These are phyloP conservation scores for Pogonognathellus flavescens DNA, from an alignment of 1,140 invertebrate species.

Conservation along the genomic window DNA sequence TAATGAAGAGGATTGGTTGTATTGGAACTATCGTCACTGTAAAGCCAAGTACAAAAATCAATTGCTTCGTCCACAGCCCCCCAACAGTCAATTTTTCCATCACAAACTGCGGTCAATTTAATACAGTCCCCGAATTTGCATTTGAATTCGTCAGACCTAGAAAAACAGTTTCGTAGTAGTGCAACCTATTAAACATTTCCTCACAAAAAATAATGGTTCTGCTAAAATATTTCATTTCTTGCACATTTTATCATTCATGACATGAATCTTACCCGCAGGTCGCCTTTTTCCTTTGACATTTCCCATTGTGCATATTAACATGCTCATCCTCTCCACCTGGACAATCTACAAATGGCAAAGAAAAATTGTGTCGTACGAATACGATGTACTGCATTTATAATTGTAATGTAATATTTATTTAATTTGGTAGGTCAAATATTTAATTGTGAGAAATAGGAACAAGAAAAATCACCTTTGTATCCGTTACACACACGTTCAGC, in stretches of 20 bases:
- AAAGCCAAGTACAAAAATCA: constrained; percentile 57
- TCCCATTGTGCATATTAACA: constrained; percentile 25
- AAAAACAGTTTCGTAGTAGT: no score
- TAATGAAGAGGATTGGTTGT: background rate
- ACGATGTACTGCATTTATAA: background rate
- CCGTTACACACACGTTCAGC: constrained; percentile 57
- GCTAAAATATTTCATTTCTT: background rate
- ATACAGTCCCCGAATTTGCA: constrained; percentile 65
- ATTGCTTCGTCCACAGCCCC: constrained; percentile 60
- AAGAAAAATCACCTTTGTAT: constrained; percentile 50
- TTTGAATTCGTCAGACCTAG: constrained; percentile 56
- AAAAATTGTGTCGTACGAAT: background rate
- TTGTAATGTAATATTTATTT: background rate
- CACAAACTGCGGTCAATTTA: constrained; percentile 53
- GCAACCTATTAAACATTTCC: no score
- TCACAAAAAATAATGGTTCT: no score
- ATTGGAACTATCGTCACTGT: constrained; percentile 29
- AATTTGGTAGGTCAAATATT: no score
- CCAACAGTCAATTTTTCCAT: constrained; percentile 62
- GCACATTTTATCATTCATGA: background rate
- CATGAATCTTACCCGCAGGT: constrained; percentile 51
- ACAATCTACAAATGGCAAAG: constrained; percentile 11
- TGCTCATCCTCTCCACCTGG: constrained; percentile 58
- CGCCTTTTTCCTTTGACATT: constrained; percentile 48
- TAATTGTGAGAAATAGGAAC: no score